Evolutionary conservation across 2,113 vertebrate species (phyloP).

Genomic region (Glaucidium brasilianum): DNA sequence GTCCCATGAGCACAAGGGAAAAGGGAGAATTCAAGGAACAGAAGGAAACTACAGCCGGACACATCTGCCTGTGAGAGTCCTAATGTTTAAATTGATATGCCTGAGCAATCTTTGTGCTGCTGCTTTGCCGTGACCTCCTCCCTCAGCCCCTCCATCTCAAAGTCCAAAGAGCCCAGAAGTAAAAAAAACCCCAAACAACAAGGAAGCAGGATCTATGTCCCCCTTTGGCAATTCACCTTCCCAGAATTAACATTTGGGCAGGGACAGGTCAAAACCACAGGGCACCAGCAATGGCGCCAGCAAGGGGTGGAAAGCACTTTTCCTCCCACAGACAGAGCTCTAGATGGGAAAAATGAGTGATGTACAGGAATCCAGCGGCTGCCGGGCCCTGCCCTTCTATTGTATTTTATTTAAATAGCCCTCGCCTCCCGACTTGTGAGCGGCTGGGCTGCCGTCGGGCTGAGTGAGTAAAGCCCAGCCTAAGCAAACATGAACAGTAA

Average conservation of each 20-base stretch:
- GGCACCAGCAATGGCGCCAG: background rate
- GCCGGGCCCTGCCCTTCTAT: background rate
- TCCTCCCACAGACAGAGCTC: background rate
- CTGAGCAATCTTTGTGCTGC: background rate
- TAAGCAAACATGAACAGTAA: constrained; percentile 32
- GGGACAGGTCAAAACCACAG: background rate
- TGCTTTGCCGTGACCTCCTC: background rate
- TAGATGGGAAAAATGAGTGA: background rate
- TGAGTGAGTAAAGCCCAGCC: background rate
- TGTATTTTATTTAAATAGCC: background rate
- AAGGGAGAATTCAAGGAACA: background rate
- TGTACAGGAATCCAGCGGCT: background rate
- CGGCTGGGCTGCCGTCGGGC: background rate
- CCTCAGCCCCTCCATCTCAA: background rate
- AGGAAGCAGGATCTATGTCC: background rate
- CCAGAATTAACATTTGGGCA: background rate
- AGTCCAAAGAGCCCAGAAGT: background rate
- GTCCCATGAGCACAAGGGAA: background rate
- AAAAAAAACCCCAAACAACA: background rate
- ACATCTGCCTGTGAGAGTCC: background rate
- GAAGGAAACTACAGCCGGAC: background rate
- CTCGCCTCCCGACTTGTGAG: rapidly evolving
- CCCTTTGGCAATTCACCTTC: background rate
- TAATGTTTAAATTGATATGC: rapidly evolving
- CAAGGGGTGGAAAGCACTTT: background rate